A percentile compares a stretch with the other conserved stretches of the same genome.
phyloP scores from a whole-genome alignment of 2,888 invertebrate genomes.

The Acleris holmiana region DNA sequence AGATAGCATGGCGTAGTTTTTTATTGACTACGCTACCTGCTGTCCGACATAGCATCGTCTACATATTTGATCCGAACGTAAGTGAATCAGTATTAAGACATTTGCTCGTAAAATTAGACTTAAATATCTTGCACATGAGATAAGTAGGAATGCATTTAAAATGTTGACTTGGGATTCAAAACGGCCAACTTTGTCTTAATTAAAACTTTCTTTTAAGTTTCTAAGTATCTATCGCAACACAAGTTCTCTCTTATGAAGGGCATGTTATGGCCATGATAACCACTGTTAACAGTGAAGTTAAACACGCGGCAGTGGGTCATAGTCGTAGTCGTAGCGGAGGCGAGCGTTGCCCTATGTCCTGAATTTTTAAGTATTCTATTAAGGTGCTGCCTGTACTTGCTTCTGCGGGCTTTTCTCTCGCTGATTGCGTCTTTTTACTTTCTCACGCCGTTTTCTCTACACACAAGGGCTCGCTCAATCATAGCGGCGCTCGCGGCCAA shows the following conservation, averaged over 20 bases:
- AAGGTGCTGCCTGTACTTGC: slow-evolving; percentile 56
- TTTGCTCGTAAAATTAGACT: background rate
- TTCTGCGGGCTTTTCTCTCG: slow-evolving; percentile 72
- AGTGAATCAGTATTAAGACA: slow-evolving; percentile 3
- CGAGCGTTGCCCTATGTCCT: slow-evolving; percentile 58
- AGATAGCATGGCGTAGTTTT: slow-evolving; percentile 64
- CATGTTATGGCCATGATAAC: slow-evolving; percentile 24
- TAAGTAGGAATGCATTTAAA: background rate
- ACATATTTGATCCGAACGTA: slow-evolving; percentile 30
- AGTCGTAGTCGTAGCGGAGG: slow-evolving; percentile 41
- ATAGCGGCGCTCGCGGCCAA: slow-evolving; percentile 56
- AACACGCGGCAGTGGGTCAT: slow-evolving; percentile 63
- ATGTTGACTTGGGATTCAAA: background rate
- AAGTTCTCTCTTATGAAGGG: slow-evolving; percentile 25
- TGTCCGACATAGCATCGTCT: slow-evolving; percentile 40
- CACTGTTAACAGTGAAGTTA: slow-evolving; percentile 26
- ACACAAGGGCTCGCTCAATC: slow-evolving; percentile 57
- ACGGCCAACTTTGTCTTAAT: slow-evolving; percentile 16
- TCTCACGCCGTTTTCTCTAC: slow-evolving; percentile 63
- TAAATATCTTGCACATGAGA: background rate
- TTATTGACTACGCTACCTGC: slow-evolving; percentile 44
- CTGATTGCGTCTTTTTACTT: slow-evolving; percentile 80
- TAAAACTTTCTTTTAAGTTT: slow-evolving; percentile 24
- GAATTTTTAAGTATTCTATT: slow-evolving; percentile 80
- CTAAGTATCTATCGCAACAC: slow-evolving; percentile 9